A percentile compares a stretch with the other conserved stretches of the same genome.
Conservation (phyloP, 1,140 invertebrate species). For the Nilaparvata lugens region DNA sequence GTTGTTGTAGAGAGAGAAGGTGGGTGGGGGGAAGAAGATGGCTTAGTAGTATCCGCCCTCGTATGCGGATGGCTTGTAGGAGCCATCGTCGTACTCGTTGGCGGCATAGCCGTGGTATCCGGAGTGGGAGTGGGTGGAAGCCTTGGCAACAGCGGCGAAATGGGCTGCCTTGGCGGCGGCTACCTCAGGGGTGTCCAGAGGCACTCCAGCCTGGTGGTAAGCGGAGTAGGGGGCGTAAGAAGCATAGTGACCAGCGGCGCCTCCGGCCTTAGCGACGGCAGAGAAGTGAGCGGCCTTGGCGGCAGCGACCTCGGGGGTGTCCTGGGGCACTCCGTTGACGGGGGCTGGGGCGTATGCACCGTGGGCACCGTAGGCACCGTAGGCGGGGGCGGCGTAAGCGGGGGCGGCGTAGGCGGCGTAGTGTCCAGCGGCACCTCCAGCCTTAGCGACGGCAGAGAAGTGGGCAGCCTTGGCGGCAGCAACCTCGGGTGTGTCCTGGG, state of each 20-base stretch:
- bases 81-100: no score
- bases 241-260: constrained; percentile 33
- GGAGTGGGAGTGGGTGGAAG: constrained; percentile 11
- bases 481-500: constrained; percentile 33
- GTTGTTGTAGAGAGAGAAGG: no score
- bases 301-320: constrained; percentile 48
- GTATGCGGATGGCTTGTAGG: no score
- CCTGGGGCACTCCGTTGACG: constrained; percentile 34
- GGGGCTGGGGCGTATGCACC: constrained; percentile 26
- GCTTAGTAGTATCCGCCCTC: no score
- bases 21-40: no score
- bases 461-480: constrained; percentile 27
- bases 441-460: constrained; percentile 22
- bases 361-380: constrained; percentile 29
- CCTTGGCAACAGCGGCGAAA: constrained; percentile 35
- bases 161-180: constrained; percentile 47
- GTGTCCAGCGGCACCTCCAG: neutral
- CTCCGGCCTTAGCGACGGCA: constrained; percentile 40
- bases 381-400: constrained; percentile 44
- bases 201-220: constrained; percentile 15
- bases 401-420: constrained; percentile 41
- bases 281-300: constrained; percentile 47
- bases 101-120: no score
- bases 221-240: constrained; percentile 28
- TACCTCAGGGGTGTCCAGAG: constrained; percentile 47